Evolutionary conservation across 2,113 vertebrate species (phyloP).

Genomic region (Ophthalmotilapia sp.): DNA sequence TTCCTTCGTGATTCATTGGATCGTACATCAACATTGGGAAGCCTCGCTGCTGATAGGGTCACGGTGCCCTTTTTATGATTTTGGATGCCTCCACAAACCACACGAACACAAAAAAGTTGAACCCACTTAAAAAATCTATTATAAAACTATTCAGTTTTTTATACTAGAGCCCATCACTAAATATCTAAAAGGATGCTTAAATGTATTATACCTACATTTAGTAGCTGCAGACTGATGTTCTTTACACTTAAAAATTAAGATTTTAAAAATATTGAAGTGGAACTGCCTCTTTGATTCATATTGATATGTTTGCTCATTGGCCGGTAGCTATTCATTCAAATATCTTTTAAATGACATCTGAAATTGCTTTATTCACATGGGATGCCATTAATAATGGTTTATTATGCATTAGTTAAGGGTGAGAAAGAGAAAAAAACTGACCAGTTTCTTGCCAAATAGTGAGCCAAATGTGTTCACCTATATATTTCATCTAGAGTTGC

Average conservation of each 20-base stretch:
- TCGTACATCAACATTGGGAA: neutral
- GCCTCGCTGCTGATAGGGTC: conserved; percentile 13
- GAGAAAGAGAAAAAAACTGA: too few relatives aligned
- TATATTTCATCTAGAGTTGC: too few relatives aligned
- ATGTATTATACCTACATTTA: neutral
- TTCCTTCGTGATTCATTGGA: conserved; percentile 2
- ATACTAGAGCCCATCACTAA: neutral
- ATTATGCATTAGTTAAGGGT: too few relatives aligned
- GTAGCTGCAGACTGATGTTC: neutral
- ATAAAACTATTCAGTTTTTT: neutral
- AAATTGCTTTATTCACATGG: neutral
- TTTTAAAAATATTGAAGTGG: neutral
- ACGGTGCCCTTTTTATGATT: conserved; percentile 10
- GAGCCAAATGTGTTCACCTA: too few relatives aligned
- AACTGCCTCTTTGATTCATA: neutral
- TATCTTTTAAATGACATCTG: neutral
- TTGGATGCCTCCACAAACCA: neutral
- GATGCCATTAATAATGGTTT: neutral
- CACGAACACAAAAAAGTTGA: neutral
- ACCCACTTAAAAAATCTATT: neutral
- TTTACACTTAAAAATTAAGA: neutral
- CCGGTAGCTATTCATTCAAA: neutral
- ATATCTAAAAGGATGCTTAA: neutral
- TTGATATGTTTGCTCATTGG: neutral
- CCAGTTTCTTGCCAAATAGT: too few relatives aligned